These are phyloP conservation scores for Vulpes vulpes DNA, from an alignment of 2,113 vertebrate species.

Conservation along the genomic window DNA sequence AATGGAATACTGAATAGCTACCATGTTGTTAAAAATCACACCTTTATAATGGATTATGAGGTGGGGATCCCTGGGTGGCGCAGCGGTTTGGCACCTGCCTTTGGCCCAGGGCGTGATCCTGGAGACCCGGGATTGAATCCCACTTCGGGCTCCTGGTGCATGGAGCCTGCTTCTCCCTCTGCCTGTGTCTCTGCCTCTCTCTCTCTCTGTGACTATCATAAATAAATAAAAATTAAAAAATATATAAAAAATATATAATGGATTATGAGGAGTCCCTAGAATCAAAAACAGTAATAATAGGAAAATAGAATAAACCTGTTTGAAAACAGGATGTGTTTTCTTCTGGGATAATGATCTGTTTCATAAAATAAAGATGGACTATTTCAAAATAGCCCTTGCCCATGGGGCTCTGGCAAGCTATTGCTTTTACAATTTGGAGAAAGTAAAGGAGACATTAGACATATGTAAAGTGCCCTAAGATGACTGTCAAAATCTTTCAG, in stretches of 20 bases:
- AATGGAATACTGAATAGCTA: background rate
- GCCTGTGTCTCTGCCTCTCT: too few species aligned
- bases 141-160: too few species aligned
- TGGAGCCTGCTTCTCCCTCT: too few species aligned
- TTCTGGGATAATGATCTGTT: background rate
- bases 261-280: background rate
- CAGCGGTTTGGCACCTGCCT: too few species aligned
- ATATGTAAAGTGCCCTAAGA: background rate
- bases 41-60: background rate
- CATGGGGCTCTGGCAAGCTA: background rate
- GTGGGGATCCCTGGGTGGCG: background rate
- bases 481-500: background rate
- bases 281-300: background rate
- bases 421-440: background rate
- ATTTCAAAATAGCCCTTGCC: slow-evolving; percentile 2
- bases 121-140: too few species aligned
- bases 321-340: background rate
- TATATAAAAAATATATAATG: background rate
- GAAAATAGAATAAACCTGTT: background rate
- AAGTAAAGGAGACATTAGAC: background rate
- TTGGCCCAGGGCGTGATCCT: too few species aligned
- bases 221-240: too few species aligned
- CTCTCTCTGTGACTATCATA: too few species aligned
- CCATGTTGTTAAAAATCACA: background rate
- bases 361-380: background rate